Evolutionary conservation across 1,140 invertebrate species (phyloP).

Genomic region (Zaprionus taronus): DNA sequence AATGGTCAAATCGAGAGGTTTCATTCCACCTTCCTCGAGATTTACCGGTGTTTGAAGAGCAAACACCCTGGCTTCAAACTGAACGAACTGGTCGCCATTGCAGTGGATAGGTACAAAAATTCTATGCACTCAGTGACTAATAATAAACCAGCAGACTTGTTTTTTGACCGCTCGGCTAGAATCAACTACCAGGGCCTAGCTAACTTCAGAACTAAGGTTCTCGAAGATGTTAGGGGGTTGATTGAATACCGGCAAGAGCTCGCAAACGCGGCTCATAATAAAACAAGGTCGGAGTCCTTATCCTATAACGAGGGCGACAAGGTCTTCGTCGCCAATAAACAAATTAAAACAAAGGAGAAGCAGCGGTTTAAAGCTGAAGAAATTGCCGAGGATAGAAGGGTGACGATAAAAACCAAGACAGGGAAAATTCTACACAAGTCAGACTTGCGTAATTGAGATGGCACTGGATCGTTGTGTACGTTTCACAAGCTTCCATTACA

Average conservation of each 20-base stretch:
- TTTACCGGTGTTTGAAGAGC: conserved; percentile 17
- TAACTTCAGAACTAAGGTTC: not conserved
- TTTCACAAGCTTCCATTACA: no score
- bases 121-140: conserved; percentile 8
- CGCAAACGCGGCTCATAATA: not conserved
- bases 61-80: not conserved
- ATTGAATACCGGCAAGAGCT: not conserved
- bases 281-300: not conserved
- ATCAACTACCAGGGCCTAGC: not conserved
- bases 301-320: not conserved
- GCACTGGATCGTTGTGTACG: no score
- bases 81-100: conserved; percentile 5
- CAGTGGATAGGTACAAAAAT: conserved; percentile 15
- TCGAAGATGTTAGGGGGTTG: conserved; percentile 5
- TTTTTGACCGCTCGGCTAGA: not conserved
- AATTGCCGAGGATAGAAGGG: not conserved
- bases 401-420: not conserved
- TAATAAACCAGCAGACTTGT: not conserved
- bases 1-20: conserved; percentile 26
- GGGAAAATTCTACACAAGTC: not conserved
- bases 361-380: not conserved
- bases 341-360: not conserved
- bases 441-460: not conserved
- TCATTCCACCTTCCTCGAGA: conserved; percentile 19
- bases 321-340: not conserved